Evolutionary conservation across 2,888 invertebrate species (phyloP).

Genomic region (Ennomos quercinarius): DNA sequence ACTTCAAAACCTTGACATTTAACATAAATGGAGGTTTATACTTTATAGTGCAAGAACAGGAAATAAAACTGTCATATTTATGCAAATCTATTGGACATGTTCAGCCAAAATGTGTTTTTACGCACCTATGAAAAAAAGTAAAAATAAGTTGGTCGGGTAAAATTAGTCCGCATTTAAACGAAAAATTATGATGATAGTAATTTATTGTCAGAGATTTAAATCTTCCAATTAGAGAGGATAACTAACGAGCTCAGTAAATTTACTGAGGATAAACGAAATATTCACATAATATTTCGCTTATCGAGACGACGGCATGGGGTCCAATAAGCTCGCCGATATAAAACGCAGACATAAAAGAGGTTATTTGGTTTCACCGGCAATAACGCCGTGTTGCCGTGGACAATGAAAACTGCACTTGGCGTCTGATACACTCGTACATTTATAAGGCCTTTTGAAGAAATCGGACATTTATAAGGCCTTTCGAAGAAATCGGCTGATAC

Average conservation of each 20-base stretch:
- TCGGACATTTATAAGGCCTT: constrained; percentile 26
- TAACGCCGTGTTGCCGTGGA: constrained; percentile 74
- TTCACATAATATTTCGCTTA: constrained; percentile 45
- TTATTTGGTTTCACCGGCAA: constrained; percentile 80
- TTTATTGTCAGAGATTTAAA: too few relatives aligned
- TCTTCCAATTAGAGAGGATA: constrained; percentile 32
- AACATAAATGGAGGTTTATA: too few relatives aligned
- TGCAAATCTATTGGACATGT: too few relatives aligned
- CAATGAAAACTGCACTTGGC: constrained; percentile 74
- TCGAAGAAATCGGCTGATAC: constrained; percentile 16
- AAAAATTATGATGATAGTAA: too few relatives aligned
- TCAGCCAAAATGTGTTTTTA: too few relatives aligned
- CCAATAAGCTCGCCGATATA: constrained; percentile 71
- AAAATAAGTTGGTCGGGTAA: too few relatives aligned
- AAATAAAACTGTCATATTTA: too few relatives aligned
- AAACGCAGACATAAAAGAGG: constrained; percentile 74
- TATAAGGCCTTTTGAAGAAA: constrained; percentile 23
- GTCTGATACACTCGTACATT: constrained; percentile 39
- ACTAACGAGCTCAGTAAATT: constrained; percentile 25
- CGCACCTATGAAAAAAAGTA: too few relatives aligned
- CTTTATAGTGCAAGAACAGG: too few relatives aligned
- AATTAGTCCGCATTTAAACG: too few relatives aligned
- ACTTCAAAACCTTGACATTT: too few relatives aligned
- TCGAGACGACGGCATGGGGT: constrained; percentile 40
- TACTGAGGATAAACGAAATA: constrained; percentile 33